Evolutionary conservation across 2,797 vertebrate species (phyloP).

Genomic region (Coracias cyanogaster): DNA sequence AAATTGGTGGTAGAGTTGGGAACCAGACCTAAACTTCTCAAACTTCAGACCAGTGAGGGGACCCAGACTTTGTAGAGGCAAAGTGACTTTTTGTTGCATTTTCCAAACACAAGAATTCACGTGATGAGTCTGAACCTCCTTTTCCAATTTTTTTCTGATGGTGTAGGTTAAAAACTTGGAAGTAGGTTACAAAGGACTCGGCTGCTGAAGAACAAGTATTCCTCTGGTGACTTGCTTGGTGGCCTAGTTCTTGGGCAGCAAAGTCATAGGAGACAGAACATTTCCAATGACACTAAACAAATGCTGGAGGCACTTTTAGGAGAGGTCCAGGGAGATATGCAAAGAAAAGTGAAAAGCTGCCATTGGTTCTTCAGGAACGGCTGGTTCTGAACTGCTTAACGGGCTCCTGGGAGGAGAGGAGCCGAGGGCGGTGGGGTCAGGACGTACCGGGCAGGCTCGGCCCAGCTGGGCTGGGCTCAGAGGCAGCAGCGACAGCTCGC

Average conservation of each 20-base stretch:
- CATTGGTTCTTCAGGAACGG: background rate
- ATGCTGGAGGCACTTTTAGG: constrained; percentile 24
- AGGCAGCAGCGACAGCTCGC: rapidly evolving
- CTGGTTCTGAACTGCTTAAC: background rate
- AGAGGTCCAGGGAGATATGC: background rate
- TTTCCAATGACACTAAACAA: constrained; percentile 9
- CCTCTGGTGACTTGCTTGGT: constrained; percentile 58
- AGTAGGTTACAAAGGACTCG: constrained; percentile 65
- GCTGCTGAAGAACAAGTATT: constrained; percentile 50
- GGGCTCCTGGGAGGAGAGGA: background rate
- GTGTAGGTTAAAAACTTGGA: constrained; percentile 30
- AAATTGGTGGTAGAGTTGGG: background rate
- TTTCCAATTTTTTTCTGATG: background rate
- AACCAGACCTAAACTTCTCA: background rate
- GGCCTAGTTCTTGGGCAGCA: constrained; percentile 61
- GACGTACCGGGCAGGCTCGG: rapidly evolving
- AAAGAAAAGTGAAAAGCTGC: background rate
- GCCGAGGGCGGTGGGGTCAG: background rate
- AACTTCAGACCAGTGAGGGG: background rate
- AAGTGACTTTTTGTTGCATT: background rate
- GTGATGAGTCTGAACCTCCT: background rate
- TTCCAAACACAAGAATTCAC: background rate
- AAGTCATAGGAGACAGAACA: constrained; percentile 44
- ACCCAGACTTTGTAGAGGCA: rapidly evolving
- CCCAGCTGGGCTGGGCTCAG: background rate